Evolutionary conservation across 2,888 invertebrate species (phyloP), one percentile per base, ranked within the genome.

Genomic region (Drosophila meridiana): DNA sequence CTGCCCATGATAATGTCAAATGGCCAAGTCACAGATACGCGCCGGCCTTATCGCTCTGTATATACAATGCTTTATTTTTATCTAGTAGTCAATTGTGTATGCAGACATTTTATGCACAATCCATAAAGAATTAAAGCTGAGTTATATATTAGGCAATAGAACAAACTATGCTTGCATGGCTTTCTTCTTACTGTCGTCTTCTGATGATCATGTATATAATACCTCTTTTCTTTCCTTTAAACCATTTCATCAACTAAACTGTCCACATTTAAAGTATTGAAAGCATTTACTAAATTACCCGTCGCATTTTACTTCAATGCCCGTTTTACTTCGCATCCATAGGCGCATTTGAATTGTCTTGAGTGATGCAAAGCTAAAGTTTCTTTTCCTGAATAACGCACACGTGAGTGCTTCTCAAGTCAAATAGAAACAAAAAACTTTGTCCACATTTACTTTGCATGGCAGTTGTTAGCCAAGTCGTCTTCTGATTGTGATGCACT

Each of bases 381-480:
- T 76, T 58, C 30, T 36, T 6, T 30, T 28, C 9, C 28, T 26
- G 38, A 55, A 55, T 28, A 58, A 50, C 40, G 59, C 64, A 28
- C 34, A n/a, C 45, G 30, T 63, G 48, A 66, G 59, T 69, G 58
- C 63, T 78, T 67, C 50, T n/a, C 53, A 78, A 78, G 70, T 53
- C 78, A 78, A 77, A 77, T 61, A 78, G 62, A 26, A 48, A 53
- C 42, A 63, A 50, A 50, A 53, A 74, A 78, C 75, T 78, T 75
- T 40, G 45, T 64, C 57, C 47, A 74, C 66, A 65, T 67, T 71
- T 71, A 59, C 47, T 71, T 55, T 56, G 36, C 40, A 66, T 68
- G 56, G 42, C 56, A 47, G 38, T 36, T 76, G 52, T 38, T 59
- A 36, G 47, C 42, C 59, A 60, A 73, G 32, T 65, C 68, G n/a